Percentiles rank a stretch among this genome's conserved stretches.
Conservation (phyloP, 2,113 vertebrate species). For the human region DNA sequence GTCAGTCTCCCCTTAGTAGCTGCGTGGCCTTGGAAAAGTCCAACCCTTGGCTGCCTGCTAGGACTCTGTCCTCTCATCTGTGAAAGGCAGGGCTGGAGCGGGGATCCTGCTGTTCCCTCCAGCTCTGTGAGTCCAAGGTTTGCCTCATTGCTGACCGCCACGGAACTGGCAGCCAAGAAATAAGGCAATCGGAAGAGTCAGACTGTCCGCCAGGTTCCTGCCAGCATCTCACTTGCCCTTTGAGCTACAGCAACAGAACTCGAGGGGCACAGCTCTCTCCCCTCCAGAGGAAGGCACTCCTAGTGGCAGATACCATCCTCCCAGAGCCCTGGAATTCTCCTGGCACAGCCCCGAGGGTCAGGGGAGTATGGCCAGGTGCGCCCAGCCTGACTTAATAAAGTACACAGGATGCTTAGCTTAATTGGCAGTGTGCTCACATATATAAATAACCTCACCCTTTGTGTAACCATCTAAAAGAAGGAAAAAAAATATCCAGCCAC, state of each 20-base stretch:
- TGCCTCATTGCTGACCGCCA: not conserved
- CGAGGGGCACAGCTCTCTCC: fast-evolving
- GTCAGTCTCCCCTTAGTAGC: not conserved
- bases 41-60: not conserved
- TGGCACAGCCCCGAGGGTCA: not conserved
- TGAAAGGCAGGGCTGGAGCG: not conserved
- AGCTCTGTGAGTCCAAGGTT: not conserved
- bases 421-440: not conserved
- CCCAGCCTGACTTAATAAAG: not conserved
- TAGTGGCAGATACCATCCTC: not conserved
- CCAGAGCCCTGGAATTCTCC: not conserved
- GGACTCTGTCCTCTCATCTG: not conserved
- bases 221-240: not conserved
- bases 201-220: not conserved
- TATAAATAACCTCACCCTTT: not conserved
- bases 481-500: not conserved
- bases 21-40: not conserved
- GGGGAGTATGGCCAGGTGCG: fast-evolving
- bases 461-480: not conserved
- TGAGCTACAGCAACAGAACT: not conserved
- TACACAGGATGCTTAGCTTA: not conserved
- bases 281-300: no score
- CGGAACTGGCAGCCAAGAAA: not conserved
- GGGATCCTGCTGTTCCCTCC: not conserved
- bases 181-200: not conserved